Conservation (phyloP, 2,113 vertebrate species). For the Porphyrio hochstetteri region DNA sequence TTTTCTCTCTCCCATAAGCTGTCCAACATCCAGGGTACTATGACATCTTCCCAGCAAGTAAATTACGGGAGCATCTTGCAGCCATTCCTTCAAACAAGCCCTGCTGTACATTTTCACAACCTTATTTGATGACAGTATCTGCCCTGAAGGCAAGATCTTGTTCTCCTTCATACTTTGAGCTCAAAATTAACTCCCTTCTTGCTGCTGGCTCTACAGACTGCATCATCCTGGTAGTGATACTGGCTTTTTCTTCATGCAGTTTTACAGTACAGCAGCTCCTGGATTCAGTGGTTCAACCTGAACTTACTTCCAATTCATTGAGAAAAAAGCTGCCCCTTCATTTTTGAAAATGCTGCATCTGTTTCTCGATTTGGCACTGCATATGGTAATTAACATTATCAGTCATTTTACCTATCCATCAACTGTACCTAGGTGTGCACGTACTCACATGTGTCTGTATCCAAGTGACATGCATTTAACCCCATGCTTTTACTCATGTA, state of each 20-base stretch:
- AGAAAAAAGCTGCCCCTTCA: background rate
- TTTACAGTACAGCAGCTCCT: background rate
- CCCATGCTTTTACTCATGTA: rapidly evolving
- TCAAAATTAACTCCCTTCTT: background rate
- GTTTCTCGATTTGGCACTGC: background rate
- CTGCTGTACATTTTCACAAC: background rate
- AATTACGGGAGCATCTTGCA: background rate
- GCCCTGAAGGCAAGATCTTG: background rate
- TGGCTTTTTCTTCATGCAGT: background rate
- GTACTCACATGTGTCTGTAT: background rate
- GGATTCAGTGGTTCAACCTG: background rate
- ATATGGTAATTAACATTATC: background rate
- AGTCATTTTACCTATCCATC: background rate
- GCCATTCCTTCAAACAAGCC: background rate
- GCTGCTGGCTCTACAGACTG: background rate
- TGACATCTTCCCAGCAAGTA: background rate
- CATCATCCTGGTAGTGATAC: background rate
- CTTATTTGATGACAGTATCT: background rate
- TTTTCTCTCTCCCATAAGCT: background rate
- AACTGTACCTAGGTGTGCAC: background rate
- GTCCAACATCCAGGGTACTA: background rate
- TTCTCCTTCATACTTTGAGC: background rate
- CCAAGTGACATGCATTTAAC: background rate
- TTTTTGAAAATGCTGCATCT: background rate
- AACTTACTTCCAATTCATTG: background rate